Conservation (phyloP, 2,797 vertebrate genomes). For the Melanitta fusca region DNA sequence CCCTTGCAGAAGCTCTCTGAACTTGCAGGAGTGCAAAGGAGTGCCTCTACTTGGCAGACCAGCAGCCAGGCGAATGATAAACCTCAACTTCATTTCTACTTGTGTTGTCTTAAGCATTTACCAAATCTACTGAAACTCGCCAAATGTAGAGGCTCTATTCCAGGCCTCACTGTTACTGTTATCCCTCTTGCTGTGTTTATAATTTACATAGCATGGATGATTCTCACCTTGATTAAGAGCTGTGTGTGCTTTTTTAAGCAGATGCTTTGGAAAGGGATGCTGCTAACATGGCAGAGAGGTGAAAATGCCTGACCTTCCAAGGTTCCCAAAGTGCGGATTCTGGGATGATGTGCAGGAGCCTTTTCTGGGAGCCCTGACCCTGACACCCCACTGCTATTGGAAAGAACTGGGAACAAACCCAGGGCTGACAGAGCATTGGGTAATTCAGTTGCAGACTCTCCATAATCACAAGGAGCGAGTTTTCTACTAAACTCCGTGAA, state of each 20-base stretch:
- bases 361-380: neutral
- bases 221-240: neutral
- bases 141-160: neutral
- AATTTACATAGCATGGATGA: neutral
- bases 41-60: neutral
- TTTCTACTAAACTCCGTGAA: neutral
- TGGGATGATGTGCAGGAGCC: accelerated
- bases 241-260: neutral
- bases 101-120: neutral
- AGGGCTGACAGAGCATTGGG: accelerated
- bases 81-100: accelerated
- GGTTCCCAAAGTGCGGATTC: neutral
- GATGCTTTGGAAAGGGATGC: neutral
- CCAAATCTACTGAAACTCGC: neutral
- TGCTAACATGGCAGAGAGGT: neutral
- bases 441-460: neutral
- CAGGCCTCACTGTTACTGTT: neutral
- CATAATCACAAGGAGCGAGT: neutral
- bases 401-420: neutral
- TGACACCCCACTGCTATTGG: neutral
- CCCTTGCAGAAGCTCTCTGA: neutral
- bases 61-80: neutral
- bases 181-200: neutral
- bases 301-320: neutral
- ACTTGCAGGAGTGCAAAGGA: neutral